Percentiles rank a stretch among this genome's conserved stretches.
Evolutionary conservation across 2,888 invertebrate species (phyloP).

Genomic region (Leptinotarsa rubiginosa): DNA sequence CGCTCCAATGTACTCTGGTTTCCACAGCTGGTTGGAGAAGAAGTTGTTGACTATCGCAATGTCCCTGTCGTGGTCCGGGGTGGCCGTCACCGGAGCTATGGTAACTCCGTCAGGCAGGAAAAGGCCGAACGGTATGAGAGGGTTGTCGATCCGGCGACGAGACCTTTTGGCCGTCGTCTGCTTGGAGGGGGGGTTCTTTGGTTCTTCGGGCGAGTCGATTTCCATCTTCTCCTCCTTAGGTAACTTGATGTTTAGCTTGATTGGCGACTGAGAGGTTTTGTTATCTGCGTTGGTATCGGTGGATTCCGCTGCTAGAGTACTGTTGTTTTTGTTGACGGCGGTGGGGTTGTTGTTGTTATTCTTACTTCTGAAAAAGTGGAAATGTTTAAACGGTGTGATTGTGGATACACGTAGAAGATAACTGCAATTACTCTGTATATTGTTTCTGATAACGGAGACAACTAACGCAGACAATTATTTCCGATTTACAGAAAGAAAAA

Average conservation of each 20-base stretch:
- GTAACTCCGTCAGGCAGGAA: conserved; percentile 66
- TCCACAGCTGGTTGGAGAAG: conserved; percentile 71
- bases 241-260: conserved; percentile 47
- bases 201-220: conserved; percentile 31
- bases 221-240: conserved; percentile 44
- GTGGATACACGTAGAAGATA: no score
- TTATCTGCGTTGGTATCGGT: conserved; percentile 41
- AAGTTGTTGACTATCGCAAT: conserved; percentile 69
- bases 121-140: conserved; percentile 65
- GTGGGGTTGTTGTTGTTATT: conserved; percentile 45
- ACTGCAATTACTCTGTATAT: no score
- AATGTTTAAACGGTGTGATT: background rate
- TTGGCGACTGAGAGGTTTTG: conserved; percentile 44
- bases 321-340: conserved; percentile 44
- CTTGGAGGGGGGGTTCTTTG: conserved; percentile 40
- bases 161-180: conserved; percentile 43
- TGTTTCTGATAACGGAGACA: no score
- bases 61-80: conserved; percentile 67
- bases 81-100: conserved; percentile 65
- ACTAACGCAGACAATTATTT: no score
- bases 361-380: conserved; percentile 43
- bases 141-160: conserved; percentile 59
- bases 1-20: conserved; percentile 69
- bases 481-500: no score
- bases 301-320: conserved; percentile 28